phyloP scores from a whole-genome alignment of 2,888 invertebrate genomes.

The Panzeria rudis region DNA sequence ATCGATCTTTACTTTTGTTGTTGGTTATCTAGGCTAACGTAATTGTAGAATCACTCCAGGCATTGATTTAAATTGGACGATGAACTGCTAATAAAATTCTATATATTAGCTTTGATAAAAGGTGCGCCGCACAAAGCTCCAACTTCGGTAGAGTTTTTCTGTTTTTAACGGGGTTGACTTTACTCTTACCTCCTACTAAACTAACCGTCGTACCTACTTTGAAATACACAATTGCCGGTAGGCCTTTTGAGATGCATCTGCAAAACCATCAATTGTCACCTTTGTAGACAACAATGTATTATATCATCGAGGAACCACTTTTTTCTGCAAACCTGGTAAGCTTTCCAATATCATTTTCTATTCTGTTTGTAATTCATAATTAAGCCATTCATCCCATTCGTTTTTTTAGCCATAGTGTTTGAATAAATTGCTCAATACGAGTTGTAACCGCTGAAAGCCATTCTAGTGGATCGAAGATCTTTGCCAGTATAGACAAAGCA shows the following conservation, averaged over 20 bases:
- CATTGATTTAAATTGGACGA: too few species aligned
- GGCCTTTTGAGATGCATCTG: too few species aligned
- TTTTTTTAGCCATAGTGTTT: not conserved
- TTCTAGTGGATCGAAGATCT: not conserved
- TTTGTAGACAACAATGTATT: not conserved
- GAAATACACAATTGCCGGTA: too few species aligned
- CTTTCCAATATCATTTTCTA: not conserved
- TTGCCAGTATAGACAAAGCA: too few species aligned
- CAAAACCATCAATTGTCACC: too few species aligned
- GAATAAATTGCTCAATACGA: not conserved
- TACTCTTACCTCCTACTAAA: not conserved
- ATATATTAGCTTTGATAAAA: not conserved
- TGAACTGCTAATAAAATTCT: not conserved
- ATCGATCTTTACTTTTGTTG: conserved; percentile 3
- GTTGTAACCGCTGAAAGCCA: not conserved
- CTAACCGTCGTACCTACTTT: not conserved
- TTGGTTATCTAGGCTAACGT: conserved; percentile 2
- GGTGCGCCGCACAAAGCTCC: not conserved
- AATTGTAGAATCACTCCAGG: not conserved
- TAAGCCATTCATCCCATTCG: not conserved
- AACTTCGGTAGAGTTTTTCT: not conserved
- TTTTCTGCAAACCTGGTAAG: not conserved
- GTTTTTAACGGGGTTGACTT: not conserved
- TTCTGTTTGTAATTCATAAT: not conserved
- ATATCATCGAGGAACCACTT: not conserved